Conservation (phyloP, 2,113 vertebrate species). For the Hucho hucho region DNA sequence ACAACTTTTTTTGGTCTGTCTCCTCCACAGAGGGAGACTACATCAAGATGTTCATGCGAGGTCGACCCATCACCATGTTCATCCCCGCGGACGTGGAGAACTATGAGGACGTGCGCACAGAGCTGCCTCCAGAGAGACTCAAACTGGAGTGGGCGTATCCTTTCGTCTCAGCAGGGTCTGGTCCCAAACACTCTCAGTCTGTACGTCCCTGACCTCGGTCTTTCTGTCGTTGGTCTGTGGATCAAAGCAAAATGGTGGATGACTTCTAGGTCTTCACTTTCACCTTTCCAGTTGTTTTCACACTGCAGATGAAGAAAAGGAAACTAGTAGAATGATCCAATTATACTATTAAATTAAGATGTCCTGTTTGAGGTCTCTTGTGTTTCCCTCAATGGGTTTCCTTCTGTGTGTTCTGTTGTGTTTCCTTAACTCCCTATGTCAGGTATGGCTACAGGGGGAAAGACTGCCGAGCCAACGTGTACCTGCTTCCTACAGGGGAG, state of each 20-base stretch:
- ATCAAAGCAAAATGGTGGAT: too few relatives aligned
- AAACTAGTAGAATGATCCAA: too few relatives aligned
- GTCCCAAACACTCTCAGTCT: too few relatives aligned
- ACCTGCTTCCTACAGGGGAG: slow-evolving; percentile 94
- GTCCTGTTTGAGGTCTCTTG: too few relatives aligned
- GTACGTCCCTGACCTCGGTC: slow-evolving; percentile 69
- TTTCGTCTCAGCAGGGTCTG: slow-evolving; percentile 51
- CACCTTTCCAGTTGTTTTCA: too few relatives aligned
- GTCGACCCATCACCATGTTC: slow-evolving; percentile 98
- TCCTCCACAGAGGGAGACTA: slow-evolving; percentile 87
- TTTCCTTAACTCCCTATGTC: slow-evolving; percentile 49
- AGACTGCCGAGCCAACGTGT: slow-evolving; percentile 94
- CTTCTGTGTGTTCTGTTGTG: not conserved
- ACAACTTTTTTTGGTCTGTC: not conserved
- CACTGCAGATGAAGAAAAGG: too few relatives aligned
- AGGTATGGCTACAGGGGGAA: slow-evolving; percentile 94
- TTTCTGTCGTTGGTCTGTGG: too few relatives aligned
- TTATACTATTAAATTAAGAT: too few relatives aligned
- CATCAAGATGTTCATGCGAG: slow-evolving; percentile 98
- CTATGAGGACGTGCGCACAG: slow-evolving; percentile 89
- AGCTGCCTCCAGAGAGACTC: slow-evolving; percentile 90
- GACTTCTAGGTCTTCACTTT: too few relatives aligned
- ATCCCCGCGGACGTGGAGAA: slow-evolving; percentile 92
- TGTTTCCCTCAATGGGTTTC: slow-evolving; percentile 6
- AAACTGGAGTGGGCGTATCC: slow-evolving; percentile 99